Base-by-base conservation (phyloP, 2,888 invertebrate species). In the Bombylius major region DNA sequence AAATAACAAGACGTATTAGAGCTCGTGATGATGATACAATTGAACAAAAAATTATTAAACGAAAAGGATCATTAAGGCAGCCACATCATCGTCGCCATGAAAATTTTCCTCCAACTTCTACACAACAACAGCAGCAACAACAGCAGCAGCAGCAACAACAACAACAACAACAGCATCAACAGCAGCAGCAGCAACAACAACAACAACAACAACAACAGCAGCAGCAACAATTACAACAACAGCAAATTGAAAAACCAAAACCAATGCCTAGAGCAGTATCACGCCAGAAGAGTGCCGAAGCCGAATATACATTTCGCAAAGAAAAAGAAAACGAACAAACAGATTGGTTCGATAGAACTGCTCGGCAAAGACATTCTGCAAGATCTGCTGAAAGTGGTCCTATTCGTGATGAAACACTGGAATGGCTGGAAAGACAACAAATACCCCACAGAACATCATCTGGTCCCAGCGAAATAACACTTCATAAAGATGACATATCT, bases 261-360 rank as follows among this genome's bases (percentile, higher is more conserved):
- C 59, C 59, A 39, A 69, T 69, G 56, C 36, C 67, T 42, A 63
- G 67, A 50, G 49, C 57, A 47, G 56, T 58, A 31, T 56, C 58
- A 11, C 59, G 59, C 34, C 61, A 51, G 61, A 69, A 60, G 61
- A 67, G 58, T 61, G 61, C 67, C 60, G 64, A 67, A 45, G 61
- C 61, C 13, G 63, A 65, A 42, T 39, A 61, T 59, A 53, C 63
- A 47, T 53, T 62, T 14, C 56, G 59, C 34, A 57, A 60, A 32
- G 23, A 23, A 23, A 61, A 62, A 46, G 60, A 63, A 23, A 58
- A 56, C 33, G 61, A 65, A 50, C 65, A 60, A 51, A 63, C 66
- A 5, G 73, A 75, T 58, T 73, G 70, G 70, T 73, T 75, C 53
- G 72, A 74, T 63, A 69, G 75, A 4, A 68, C 69, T 54, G 73